Base-by-base conservation (phyloP, 2,888 invertebrate genomes). In the Timema podura region DNA sequence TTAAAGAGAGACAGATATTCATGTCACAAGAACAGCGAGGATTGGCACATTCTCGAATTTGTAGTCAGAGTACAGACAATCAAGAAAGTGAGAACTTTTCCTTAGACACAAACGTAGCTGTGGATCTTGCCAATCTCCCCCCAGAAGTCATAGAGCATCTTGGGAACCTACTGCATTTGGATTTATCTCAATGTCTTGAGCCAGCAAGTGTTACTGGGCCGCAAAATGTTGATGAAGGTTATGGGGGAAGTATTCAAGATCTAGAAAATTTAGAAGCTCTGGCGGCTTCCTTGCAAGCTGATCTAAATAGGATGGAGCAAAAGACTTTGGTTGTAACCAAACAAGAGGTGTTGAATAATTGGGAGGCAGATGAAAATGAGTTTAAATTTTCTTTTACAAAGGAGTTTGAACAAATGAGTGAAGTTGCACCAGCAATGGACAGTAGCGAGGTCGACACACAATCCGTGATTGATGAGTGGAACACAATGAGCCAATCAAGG, bases 1-100 rank as follows among this genome's bases (percentile, higher is more conserved):
- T 74, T 68, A 74, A 74, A 64, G 72, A 73, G 45, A 72, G 72
- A 30, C 66, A 71, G 57, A 65, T 54, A 46, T 48, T 72, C 11
- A 65, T 72, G n/a, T 70, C 70, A n/a, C 69, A 70, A 44, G 69
- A 71, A 49, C 64, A 70, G 45, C 65, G 72, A 44, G 69, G 68
- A 13, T 67, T 69, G 13, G 72, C 72, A 51, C 69, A 71, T 64
- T 70, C 73, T 48, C 67, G 70, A 64, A 71, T 68, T 13, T n/a
- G 9, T 9, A 67, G 66, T 7, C 65, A 69, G 16, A 59, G 51
- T 51, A n/a, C 16, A 10, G 70, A 30, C 47, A 54, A 69, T 61
- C 66, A 48, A 54, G 54, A 10, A 10, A 49, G 6, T 15, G 69
- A 70, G 61, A 70, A 64, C 64, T 46, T 51, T 1, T 68, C 70